phyloP scores from a whole-genome alignment of 2,797 vertebrate species.

The Dryobates pubescens region DNA sequence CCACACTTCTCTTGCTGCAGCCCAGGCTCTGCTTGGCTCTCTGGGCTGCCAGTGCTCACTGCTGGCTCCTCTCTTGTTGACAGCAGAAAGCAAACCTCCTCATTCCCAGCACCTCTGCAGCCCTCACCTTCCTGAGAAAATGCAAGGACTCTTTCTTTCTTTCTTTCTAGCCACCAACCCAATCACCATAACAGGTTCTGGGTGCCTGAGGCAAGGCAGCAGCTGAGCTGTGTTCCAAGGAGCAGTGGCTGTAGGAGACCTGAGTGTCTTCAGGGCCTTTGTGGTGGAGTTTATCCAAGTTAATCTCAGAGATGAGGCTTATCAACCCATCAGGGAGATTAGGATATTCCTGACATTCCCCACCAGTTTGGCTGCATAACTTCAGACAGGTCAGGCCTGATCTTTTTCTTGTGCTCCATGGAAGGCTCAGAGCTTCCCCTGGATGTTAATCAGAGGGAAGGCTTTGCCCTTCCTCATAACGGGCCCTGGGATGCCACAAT shows the following conservation, averaged over 20 bases:
- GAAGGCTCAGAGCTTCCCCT: conserved; percentile 39
- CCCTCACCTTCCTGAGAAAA: conserved; percentile 66
- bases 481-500: neutral
- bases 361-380: conserved; percentile 51
- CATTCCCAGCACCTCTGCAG: neutral
- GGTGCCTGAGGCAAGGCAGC: conserved; percentile 47
- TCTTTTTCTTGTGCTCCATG: neutral
- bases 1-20: too few relatives aligned
- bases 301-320: conserved; percentile 55
- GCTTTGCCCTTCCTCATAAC: conserved; percentile 58
- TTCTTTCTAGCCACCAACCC: conserved; percentile 41
- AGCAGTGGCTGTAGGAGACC: conserved; percentile 41
- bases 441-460: conserved; percentile 23
- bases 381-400: conserved; percentile 57
- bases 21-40: too few relatives aligned
- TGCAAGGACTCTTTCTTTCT: neutral
- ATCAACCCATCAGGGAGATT: conserved; percentile 52
- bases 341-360: conserved; percentile 63
- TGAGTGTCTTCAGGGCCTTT: conserved; percentile 61
- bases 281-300: conserved; percentile 62
- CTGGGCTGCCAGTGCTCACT: too few relatives aligned
- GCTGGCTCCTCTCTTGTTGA: neutral
- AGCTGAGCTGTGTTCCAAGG: conserved; percentile 28
- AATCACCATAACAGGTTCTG: conserved; percentile 66
- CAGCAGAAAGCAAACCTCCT: neutral